Percentiles rank a stretch among this genome's conserved stretches.
Conservation (phyloP, 2,888 invertebrate genomes). For the Melipona bicolor region DNA sequence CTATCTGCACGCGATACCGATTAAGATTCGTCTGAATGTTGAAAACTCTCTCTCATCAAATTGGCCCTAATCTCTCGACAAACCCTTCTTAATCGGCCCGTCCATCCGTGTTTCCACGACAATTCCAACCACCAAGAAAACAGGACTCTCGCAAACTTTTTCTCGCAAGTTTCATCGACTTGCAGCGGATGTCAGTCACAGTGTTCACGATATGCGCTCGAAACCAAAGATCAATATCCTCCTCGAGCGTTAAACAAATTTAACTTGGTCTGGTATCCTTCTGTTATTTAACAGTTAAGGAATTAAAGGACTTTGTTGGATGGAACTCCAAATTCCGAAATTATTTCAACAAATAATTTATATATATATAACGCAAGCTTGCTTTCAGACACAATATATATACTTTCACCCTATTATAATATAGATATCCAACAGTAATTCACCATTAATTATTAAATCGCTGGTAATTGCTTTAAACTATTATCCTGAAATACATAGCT, state of each 20-base stretch:
- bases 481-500: no score
- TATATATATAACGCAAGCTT: no score
- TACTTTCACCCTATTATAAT: no score
- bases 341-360: neutral
- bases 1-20: neutral
- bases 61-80: no score
- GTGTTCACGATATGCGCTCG: slow-evolving; percentile 25
- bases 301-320: neutral
- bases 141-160: neutral
- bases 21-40: neutral
- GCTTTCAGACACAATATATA: no score
- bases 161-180: neutral
- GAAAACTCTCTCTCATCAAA: neutral
- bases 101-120: neutral
- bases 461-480: no score
- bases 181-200: slow-evolving; percentile 3
- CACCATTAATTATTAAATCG: no score
- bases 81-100: neutral
- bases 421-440: no score
- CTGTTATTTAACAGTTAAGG: neutral
- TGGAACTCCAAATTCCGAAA: neutral
- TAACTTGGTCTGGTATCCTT: neutral
- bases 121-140: neutral
- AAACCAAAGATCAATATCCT: slow-evolving; percentile 20
- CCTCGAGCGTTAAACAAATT: neutral